Evolutionary conservation across 2,888 invertebrate genomes (phyloP).

Genomic region (Conistra vaccinii): DNA sequence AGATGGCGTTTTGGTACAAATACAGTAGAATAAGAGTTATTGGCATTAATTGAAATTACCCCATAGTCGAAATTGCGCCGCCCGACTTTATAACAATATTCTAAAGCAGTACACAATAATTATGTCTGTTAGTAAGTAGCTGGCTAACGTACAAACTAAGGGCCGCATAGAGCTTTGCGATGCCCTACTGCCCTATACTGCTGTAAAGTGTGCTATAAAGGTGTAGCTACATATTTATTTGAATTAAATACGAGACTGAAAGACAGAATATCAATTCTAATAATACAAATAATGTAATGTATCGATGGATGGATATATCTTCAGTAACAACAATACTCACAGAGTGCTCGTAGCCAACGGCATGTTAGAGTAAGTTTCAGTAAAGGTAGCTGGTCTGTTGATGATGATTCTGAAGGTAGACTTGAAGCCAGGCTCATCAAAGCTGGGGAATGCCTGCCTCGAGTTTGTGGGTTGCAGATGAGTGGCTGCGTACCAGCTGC

Average conservation of each 20-base stretch:
- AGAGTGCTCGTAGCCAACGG: constrained; percentile 61
- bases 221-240: too few species aligned
- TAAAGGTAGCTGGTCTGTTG: constrained; percentile 79
- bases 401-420: constrained; percentile 91
- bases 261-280: not conserved
- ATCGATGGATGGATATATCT: not conserved
- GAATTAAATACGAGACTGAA: not conserved
- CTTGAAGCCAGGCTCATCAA: constrained; percentile 94
- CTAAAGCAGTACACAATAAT: too few species aligned
- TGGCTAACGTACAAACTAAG: too few species aligned
- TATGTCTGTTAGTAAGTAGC: too few species aligned
- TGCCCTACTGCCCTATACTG: too few species aligned
- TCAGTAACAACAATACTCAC: constrained; percentile 70
- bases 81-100: too few species aligned
- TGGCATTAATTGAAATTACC: too few species aligned
- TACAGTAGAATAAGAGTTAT: too few species aligned
- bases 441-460: constrained; percentile 95
- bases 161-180: too few species aligned
- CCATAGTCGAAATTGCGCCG: too few species aligned
- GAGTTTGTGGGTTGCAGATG: constrained; percentile 95
- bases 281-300: not conserved
- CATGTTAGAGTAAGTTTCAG: constrained; percentile 85
- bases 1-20: too few species aligned
- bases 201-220: too few species aligned
- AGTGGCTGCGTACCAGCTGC: constrained; percentile 94